Conservation (phyloP, 2,797 vertebrate genomes). For the Molossus alvarezi region DNA sequence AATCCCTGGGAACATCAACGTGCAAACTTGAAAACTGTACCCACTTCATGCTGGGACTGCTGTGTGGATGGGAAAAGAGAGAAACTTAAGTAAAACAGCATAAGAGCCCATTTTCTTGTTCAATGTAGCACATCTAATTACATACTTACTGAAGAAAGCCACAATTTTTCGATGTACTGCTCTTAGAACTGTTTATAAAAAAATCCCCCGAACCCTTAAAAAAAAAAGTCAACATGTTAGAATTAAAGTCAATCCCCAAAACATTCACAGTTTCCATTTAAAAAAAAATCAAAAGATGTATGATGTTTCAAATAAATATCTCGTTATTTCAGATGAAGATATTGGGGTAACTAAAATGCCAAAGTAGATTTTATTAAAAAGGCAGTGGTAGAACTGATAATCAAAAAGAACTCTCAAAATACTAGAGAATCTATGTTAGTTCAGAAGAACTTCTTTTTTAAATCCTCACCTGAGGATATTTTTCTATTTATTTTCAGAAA, state of each 20-base stretch:
- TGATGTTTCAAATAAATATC: background rate
- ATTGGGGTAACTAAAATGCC: background rate
- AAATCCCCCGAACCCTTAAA: slow-evolving; percentile 84
- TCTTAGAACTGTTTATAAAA: slow-evolving; percentile 78
- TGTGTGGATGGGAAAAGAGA: slow-evolving; percentile 35
- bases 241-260: slow-evolving; percentile 8
- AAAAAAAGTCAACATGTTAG: background rate
- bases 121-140: background rate
- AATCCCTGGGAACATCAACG: slow-evolving; percentile 77
- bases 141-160: slow-evolving; percentile 89
- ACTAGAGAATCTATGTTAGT: background rate
- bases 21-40: slow-evolving; percentile 80
- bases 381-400: background rate
- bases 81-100: slow-evolving; percentile 13
- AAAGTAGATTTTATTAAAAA: slow-evolving; percentile 25
- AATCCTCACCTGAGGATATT: too few relatives aligned
- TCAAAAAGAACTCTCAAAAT: slow-evolving; percentile 34
- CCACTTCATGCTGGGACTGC: slow-evolving; percentile 82
- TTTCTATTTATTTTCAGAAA: background rate
- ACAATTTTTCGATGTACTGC: slow-evolving; percentile 72
- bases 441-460: background rate
- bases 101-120: background rate
- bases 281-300: background rate
- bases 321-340: slow-evolving; percentile 46
- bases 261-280: background rate